Base-by-base conservation (phyloP, 2,113 vertebrate species). In the Oxygymnocypris stewartii region DNA sequence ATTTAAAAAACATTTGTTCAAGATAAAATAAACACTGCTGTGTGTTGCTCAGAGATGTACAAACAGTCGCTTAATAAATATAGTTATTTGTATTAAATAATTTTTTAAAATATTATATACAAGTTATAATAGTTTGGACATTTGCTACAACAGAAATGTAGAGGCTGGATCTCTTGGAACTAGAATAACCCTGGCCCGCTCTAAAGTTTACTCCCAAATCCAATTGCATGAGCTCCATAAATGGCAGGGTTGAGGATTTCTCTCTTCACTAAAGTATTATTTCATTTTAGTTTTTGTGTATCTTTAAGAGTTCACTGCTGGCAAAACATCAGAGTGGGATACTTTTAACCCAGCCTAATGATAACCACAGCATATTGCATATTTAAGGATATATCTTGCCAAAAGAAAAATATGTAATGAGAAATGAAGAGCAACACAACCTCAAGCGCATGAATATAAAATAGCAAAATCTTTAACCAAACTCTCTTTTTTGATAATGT, bases 331-430 rank as follows among this genome's bases (percentile, higher is more conserved):
- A 88, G 89, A 93, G 85, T 80, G 81, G 51, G 54, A 87, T 84
- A 88, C 63, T 89, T 82, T 77, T 88, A 89, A 89, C 91, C 86
- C 90, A 91, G 88, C 88, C 90, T 91, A 92, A 91, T 89, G 91
- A 95, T 89, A 92, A 93, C 87, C 80, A 82, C 82, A 79, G 81
- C 76, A 86, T 87, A 83, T 77, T 86, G 80, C 79, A 79, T 61
- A 88, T 51, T 49, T 86, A 85, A 88, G 88, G 85, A 67, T 57
- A 84, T 84, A 89, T 89, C 87, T 87, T 88, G 86, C 84, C 86
- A 91, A 87, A 63, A 51, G 88, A 84, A 88, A 85, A 87, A 87
- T 88, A 91, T 93, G 89, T 93, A 91, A 93, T 90, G 90, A 90
- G 91, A 88, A 82, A 81, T 74, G 82, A 87, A 90, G 71, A 88